phyloP scores from a whole-genome alignment of 1,140 invertebrate genomes.

The Oedothorax gibbosus region DNA sequence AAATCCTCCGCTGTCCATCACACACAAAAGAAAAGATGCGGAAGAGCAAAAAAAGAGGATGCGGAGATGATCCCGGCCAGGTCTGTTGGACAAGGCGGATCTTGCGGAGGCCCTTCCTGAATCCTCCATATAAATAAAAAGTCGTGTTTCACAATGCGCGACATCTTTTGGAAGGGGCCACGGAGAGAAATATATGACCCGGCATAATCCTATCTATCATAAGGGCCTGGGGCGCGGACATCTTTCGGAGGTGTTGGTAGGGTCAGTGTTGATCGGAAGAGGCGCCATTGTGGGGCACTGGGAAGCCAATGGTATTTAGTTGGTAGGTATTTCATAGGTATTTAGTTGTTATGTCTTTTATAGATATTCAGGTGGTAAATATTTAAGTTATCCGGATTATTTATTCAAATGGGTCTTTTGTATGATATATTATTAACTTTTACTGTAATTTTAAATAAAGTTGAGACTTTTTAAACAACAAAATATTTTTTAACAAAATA shows the following conservation, averaged over 20 bases:
- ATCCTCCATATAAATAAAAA: conserved; percentile 61
- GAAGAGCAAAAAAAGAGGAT: not conserved
- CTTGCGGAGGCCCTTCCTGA: conserved; percentile 27
- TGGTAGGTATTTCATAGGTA: not conserved
- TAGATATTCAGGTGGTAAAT: not conserved
- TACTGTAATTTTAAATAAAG: too few relatives aligned
- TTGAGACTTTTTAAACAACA: too few relatives aligned
- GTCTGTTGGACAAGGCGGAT: conserved; percentile 26
- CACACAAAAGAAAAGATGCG: conserved; percentile 12
- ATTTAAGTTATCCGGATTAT: not conserved
- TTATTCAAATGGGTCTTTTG: not conserved
- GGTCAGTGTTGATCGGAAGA: not conserved
- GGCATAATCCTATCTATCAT: conserved; percentile 60
- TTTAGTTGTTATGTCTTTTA: not conserved
- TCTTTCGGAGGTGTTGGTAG: not conserved
- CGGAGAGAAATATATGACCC: conserved; percentile 49
- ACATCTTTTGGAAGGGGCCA: conserved; percentile 53
- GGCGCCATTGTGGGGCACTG: conserved; percentile 19
- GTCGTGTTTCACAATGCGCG: conserved; percentile 59
- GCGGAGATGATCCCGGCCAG: conserved; percentile 30
- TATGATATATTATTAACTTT: too few relatives aligned
- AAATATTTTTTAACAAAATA: too few relatives aligned
- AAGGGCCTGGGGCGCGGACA: conserved; percentile 45
- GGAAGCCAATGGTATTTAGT: not conserved
- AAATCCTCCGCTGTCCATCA: conserved; percentile 59